phyloP scores from a whole-genome alignment of 2,113 vertebrate genomes.

The Ptychochromis oligacanthus region DNA sequence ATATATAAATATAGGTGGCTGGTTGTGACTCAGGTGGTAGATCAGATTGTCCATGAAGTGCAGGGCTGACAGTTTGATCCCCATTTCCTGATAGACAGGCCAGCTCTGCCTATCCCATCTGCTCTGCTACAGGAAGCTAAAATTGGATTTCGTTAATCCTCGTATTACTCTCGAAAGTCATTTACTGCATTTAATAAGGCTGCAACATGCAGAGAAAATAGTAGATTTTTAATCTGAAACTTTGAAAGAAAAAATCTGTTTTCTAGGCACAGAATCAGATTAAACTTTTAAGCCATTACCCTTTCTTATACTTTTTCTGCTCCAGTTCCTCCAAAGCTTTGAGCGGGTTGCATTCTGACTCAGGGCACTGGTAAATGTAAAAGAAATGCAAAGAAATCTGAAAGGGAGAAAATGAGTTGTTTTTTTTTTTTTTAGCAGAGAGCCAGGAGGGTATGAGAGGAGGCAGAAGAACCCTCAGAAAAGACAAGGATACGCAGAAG shows the following conservation, averaged over 20 bases:
- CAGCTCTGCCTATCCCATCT: not conserved
- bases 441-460: not conserved
- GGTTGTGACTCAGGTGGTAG: not conserved
- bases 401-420: not conserved
- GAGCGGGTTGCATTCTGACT: constrained; percentile 39
- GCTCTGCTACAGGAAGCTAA: not conserved
- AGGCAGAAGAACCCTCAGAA: not conserved
- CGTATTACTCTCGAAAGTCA: not conserved
- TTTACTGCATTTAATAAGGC: not conserved
- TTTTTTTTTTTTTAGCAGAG: not conserved
- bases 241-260: not conserved
- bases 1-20: not conserved
- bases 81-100: not conserved
- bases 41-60: not conserved
- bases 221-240: not conserved
- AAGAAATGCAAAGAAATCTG: constrained; percentile 47
- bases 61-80: not conserved
- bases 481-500: not conserved
- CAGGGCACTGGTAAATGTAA: constrained; percentile 19
- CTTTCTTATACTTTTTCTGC: not conserved
- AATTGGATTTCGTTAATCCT: constrained; percentile 19
- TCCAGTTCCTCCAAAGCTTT: constrained; percentile 1
- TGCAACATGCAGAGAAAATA: not conserved
- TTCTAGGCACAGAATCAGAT: not conserved
- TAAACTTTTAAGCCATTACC: not conserved